Evolutionary conservation across 2,797 vertebrate species (phyloP).

Genomic region (Semotilus atromaculatus): DNA sequence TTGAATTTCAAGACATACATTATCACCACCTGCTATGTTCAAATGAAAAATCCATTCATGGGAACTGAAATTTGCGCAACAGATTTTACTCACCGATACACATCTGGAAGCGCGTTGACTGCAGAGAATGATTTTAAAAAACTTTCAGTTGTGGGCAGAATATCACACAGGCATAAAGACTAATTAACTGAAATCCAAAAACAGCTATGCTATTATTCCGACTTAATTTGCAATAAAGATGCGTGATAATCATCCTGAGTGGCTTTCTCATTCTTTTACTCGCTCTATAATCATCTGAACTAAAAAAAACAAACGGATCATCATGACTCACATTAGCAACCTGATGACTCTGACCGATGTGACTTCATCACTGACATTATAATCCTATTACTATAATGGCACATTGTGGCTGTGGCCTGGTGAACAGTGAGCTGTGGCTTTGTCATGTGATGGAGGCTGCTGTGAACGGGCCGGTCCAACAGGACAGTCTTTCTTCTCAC

Average conservation of each 20-base stretch:
- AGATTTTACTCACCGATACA: slow-evolving; percentile 14
- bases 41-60: slow-evolving; percentile 23
- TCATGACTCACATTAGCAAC: slow-evolving; percentile 31
- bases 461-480: not conserved
- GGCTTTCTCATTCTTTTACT: slow-evolving; percentile 23
- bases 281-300: slow-evolving; percentile 18
- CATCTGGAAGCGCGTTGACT: slow-evolving; percentile 24
- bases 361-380: slow-evolving; percentile 30
- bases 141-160: not conserved
- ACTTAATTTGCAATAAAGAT: slow-evolving; percentile 30
- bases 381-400: slow-evolving; percentile 29
- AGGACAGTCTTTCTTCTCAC: slow-evolving; percentile 50
- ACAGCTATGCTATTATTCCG: slow-evolving; percentile 1
- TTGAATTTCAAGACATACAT: slow-evolving; percentile 15
- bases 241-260: slow-evolving; percentile 13
- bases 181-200: slow-evolving; percentile 31
- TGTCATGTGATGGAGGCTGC: slow-evolving; percentile 19
- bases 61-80: not conserved
- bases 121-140: not conserved
- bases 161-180: slow-evolving; percentile 20
- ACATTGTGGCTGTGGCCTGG: slow-evolving; percentile 8
- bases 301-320: slow-evolving; percentile 23
- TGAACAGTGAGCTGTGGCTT: slow-evolving; percentile 8
- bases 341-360: slow-evolving; percentile 34
- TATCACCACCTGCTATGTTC: not conserved